These are phyloP conservation scores for Himalopsyche kuldschensis DNA, from an alignment of 2,888 invertebrate genomes.

Conservation along the genomic window DNA sequence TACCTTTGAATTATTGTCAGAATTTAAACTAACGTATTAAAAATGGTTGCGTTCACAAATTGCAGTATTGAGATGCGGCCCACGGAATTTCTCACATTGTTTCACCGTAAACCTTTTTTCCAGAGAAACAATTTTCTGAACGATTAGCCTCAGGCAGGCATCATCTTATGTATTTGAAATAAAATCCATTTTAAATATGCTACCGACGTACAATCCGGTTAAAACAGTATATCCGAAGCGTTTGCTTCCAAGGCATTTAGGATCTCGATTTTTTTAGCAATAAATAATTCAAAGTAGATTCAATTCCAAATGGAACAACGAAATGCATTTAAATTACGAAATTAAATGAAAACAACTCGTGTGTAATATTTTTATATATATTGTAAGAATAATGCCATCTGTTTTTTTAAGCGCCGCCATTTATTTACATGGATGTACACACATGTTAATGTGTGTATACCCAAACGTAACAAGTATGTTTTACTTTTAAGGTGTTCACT, in stretches of 20 bases:
- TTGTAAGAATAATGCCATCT: too few relatives aligned
- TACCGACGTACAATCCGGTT: neutral
- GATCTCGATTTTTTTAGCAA: neutral
- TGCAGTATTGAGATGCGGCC: constrained; percentile 25
- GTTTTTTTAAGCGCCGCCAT: too few relatives aligned
- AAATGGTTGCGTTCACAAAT: neutral
- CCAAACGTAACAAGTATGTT: too few relatives aligned
- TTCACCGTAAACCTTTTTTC: constrained; percentile 12
- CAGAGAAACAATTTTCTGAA: constrained; percentile 35
- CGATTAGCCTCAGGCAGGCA: constrained; percentile 18
- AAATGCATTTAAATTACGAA: neutral
- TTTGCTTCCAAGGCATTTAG: neutral
- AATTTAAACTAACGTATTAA: neutral
- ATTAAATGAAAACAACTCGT: neutral
- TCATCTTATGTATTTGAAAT: neutral
- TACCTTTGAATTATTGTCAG: neutral
- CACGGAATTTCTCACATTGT: neutral
- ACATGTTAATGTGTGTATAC: too few relatives aligned
- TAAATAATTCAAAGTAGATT: neutral
- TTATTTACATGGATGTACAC: too few relatives aligned
- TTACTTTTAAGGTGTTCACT: too few relatives aligned
- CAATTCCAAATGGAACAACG: neutral
- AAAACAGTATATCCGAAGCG: neutral
- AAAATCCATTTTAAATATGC: neutral
- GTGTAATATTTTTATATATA: too few relatives aligned